Conservation (phyloP, 1,140 invertebrate species). For the Eurosta solidaginis region DNA sequence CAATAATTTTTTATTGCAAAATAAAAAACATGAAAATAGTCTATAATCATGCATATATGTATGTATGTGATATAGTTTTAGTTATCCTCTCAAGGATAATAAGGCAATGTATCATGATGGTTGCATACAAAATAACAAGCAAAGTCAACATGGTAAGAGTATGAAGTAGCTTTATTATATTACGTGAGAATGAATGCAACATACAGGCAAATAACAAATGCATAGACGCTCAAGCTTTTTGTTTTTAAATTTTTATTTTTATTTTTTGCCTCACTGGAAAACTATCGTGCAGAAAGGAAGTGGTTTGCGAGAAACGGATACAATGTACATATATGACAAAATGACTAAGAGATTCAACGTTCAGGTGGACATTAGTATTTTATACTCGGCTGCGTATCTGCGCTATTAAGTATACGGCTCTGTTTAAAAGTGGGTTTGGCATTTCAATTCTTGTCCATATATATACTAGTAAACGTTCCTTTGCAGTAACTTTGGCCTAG, state of each 20-base stretch:
- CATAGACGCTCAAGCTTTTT: background rate
- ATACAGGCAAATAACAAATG: background rate
- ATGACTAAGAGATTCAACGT: too few species aligned
- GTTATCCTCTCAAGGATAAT: conserved; percentile 25
- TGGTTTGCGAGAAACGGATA: background rate
- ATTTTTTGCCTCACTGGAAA: background rate
- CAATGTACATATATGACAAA: too few species aligned
- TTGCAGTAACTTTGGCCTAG: too few species aligned
- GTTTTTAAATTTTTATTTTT: background rate
- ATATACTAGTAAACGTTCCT: too few species aligned
- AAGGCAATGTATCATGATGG: background rate
- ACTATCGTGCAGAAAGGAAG: background rate
- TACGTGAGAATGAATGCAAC: background rate
- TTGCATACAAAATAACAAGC: background rate
- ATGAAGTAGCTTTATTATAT: background rate
- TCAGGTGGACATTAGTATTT: too few species aligned
- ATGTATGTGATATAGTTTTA: too few species aligned
- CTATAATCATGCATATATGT: background rate
- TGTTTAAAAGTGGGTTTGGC: too few species aligned
- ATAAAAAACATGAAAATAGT: background rate
- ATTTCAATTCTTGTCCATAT: too few species aligned
- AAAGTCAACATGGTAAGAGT: too few species aligned
- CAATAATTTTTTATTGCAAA: background rate
- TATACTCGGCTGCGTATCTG: too few species aligned
- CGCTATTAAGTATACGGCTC: too few species aligned